These are phyloP conservation scores for Pyrgilauda ruficollis DNA, from an alignment of 2,113 vertebrate species.

Conservation along the genomic window DNA sequence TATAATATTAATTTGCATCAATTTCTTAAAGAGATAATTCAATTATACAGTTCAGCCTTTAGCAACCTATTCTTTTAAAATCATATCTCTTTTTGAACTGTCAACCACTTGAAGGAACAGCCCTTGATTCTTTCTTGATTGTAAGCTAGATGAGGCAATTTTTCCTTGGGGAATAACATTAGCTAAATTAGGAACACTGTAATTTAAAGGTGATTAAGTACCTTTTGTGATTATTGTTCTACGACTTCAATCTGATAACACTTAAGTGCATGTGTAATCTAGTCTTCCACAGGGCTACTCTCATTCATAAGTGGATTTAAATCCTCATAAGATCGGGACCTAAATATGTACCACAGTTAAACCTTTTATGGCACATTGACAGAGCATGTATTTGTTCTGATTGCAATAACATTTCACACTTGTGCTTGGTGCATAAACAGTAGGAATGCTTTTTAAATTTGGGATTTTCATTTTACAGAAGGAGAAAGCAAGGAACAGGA, in stretches of 20 bases:
- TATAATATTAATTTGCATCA: conserved; percentile 48
- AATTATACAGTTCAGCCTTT: conserved; percentile 40
- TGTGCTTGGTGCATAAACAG: neutral
- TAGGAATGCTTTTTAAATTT: neutral
- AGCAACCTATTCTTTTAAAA: conserved; percentile 40
- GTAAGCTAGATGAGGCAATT: conserved; percentile 53
- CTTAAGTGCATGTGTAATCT: conserved; percentile 51
- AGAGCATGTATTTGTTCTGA: neutral
- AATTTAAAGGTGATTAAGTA: conserved; percentile 68
- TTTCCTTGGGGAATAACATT: conserved; percentile 61
- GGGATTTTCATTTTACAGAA: neutral
- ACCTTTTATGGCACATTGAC: neutral
- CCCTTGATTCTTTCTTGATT: conserved; percentile 55
- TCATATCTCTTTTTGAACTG: conserved; percentile 28
- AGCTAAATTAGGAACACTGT: conserved; percentile 60
- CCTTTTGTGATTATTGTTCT: conserved; percentile 61
- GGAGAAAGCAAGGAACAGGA: neutral
- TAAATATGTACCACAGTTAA: conserved; percentile 8
- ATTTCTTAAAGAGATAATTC: conserved; percentile 52
- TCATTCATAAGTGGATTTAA: conserved; percentile 23
- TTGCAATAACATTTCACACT: neutral
- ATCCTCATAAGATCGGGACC: neutral
- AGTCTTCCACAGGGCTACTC: conserved; percentile 38
- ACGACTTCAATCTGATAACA: conserved; percentile 57
- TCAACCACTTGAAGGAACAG: conserved; percentile 56